Evolutionary conservation across 2,113 vertebrate species (phyloP).

Genomic region (Muntiacus muntjak): DNA sequence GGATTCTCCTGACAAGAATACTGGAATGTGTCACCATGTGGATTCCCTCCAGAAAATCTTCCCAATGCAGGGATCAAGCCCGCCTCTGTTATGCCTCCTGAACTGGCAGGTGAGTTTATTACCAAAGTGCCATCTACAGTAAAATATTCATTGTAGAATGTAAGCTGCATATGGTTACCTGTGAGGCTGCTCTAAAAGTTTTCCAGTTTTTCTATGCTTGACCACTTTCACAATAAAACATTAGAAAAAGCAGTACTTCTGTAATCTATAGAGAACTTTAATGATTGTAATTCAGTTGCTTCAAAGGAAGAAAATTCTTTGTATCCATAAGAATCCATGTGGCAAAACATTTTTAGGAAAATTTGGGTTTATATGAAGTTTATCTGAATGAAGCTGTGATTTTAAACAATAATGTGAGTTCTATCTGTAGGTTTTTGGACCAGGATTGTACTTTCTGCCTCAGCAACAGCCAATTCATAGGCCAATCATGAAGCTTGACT

Average conservation of each 20-base stretch:
- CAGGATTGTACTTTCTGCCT: background rate
- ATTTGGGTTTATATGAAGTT: background rate
- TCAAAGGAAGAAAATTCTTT: background rate
- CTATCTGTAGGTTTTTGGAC: background rate
- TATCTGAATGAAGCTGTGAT: background rate
- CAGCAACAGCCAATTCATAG: background rate
- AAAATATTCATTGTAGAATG: background rate
- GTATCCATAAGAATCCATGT: background rate
- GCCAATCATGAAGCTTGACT: rapidly evolving
- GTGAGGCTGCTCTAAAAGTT: background rate
- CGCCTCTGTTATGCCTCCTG: rapidly evolving
- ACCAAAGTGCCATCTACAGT: background rate
- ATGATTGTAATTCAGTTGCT: background rate
- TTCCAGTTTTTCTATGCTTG: background rate
- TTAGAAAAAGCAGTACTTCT: background rate
- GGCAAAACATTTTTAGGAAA: background rate
- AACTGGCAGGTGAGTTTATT: background rate
- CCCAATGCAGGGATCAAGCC: background rate
- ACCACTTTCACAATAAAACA: background rate
- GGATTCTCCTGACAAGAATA: background rate
- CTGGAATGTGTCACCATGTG: background rate
- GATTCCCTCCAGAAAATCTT: background rate
- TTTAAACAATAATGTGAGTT: background rate
- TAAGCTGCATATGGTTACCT: background rate
- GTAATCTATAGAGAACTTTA: background rate